A percentile compares a stretch with the other conserved stretches of the same genome.
phyloP scores from a whole-genome alignment of 1,140 invertebrate species.

The Sycophila sp. region DNA sequence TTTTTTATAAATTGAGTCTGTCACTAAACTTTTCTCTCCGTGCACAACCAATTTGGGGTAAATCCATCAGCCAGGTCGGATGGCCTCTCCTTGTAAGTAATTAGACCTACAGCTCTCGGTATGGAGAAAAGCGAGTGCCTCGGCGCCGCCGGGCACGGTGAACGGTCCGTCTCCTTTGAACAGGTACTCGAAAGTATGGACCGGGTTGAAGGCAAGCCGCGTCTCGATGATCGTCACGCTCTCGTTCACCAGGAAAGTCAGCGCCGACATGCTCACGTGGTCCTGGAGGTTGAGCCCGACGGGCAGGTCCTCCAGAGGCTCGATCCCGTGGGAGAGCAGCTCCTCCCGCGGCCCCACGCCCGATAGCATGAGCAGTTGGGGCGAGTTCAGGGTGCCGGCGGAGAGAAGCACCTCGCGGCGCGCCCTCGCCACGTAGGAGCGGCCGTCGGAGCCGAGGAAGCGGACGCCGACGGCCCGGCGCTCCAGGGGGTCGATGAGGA shows the following conservation, averaged over 20 bases:
- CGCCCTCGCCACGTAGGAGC: constrained; percentile 50
- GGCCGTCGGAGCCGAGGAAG: constrained; percentile 64
- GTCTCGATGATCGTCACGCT: constrained; percentile 69
- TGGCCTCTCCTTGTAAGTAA: too few relatives aligned
- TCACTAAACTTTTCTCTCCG: too few relatives aligned
- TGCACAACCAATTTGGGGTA: too few relatives aligned
- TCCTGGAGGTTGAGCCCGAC: constrained; percentile 86
- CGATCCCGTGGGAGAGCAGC: constrained; percentile 65
- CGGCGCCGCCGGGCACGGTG: constrained; percentile 77
- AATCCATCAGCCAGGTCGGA: too few relatives aligned
- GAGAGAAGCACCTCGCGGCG: constrained; percentile 70
- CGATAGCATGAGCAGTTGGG: constrained; percentile 73
- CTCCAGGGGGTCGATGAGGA: constrained; percentile 72
- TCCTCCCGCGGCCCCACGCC: constrained; percentile 69
- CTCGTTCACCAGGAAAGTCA: constrained; percentile 76
- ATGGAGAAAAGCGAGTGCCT: constrained; percentile 78
- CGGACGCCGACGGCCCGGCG: constrained; percentile 75
- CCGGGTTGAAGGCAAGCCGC: constrained; percentile 64
- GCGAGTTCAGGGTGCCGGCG: constrained; percentile 70
- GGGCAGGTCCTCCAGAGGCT: constrained; percentile 72
- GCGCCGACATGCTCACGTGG: constrained; percentile 76
- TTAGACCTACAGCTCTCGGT: constrained; percentile 48
- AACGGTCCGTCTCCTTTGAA: constrained; percentile 72
- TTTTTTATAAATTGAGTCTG: too few relatives aligned
- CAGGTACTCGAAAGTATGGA: constrained; percentile 69